Percentiles rank a stretch among this genome's conserved stretches.
phyloP scores from a whole-genome alignment of 2,113 vertebrate species.

The Stercorarius parasiticus region DNA sequence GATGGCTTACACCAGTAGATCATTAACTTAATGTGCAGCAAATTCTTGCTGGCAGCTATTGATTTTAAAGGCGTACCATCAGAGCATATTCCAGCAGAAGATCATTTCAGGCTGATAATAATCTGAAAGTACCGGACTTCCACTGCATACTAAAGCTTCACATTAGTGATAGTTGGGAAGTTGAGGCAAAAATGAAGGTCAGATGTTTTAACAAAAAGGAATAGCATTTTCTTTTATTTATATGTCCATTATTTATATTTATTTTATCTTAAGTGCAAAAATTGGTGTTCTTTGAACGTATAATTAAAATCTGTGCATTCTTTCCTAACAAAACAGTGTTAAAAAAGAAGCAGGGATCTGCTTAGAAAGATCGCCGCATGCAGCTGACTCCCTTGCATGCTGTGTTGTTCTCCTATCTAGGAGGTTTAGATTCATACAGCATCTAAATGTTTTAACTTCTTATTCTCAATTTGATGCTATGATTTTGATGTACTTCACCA shows the following conservation, averaged over 20 bases:
- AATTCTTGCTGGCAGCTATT: conserved; percentile 33
- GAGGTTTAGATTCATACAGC: neutral
- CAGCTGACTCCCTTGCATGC: neutral
- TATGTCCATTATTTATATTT: neutral
- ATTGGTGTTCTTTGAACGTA: neutral
- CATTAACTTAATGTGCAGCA: neutral
- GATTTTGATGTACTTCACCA: neutral
- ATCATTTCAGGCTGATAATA: neutral
- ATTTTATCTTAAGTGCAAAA: neutral
- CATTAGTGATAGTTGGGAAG: neutral
- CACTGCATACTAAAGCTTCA: neutral
- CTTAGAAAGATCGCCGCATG: neutral
- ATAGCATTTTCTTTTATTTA: neutral
- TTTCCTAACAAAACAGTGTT: neutral
- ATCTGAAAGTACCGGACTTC: neutral
- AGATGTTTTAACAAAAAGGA: neutral
- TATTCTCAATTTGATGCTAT: neutral
- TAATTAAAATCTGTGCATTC: neutral
- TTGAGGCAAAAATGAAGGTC: neutral
- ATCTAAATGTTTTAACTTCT: neutral
- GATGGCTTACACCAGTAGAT: neutral
- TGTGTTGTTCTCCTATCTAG: neutral
- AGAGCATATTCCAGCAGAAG: neutral
- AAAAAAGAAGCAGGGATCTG: neutral
- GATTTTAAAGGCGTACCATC: neutral